These are phyloP conservation scores for Malurus alboscapulatus DNA, from an alignment of 2,113 vertebrate species.

Conservation along the genomic window DNA sequence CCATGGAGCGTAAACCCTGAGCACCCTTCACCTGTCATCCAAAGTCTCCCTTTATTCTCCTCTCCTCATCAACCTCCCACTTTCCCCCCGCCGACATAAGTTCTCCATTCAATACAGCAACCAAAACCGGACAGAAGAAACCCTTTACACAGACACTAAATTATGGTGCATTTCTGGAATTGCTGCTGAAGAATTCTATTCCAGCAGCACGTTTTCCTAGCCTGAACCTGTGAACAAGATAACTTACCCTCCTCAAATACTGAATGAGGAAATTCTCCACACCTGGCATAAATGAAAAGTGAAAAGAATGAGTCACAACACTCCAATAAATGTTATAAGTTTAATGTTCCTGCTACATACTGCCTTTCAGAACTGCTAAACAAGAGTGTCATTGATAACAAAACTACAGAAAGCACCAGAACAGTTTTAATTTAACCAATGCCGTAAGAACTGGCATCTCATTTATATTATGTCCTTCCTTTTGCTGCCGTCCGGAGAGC, in stretches of 20 bases:
- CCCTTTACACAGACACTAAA: not conserved
- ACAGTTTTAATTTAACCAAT: not conserved
- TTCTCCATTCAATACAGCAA: not conserved
- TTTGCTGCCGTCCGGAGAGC: not conserved
- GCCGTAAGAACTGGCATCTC: not conserved
- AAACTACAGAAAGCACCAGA: constrained; percentile 24
- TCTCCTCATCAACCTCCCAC: not conserved
- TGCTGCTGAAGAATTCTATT: not conserved
- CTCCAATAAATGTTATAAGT: constrained; percentile 6
- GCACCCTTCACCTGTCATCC: not conserved
- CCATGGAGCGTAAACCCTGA: not conserved
- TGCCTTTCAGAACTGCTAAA: constrained; percentile 33
- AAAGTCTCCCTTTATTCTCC: not conserved
- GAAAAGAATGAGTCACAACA: constrained; percentile 35
- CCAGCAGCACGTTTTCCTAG: not conserved
- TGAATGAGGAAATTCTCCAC: not conserved
- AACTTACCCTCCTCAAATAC: not conserved
- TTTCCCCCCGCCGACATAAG: not conserved
- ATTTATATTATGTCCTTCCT: not conserved
- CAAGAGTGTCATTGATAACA: not conserved
- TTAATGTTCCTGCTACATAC: constrained; percentile 55
- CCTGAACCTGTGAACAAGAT: not conserved
- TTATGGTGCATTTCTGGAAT: not conserved
- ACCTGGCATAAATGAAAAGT: not conserved
- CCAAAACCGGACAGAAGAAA: not conserved